phyloP scores from a whole-genome alignment of 2,888 invertebrate species.

The Dilophus febrilis region DNA sequence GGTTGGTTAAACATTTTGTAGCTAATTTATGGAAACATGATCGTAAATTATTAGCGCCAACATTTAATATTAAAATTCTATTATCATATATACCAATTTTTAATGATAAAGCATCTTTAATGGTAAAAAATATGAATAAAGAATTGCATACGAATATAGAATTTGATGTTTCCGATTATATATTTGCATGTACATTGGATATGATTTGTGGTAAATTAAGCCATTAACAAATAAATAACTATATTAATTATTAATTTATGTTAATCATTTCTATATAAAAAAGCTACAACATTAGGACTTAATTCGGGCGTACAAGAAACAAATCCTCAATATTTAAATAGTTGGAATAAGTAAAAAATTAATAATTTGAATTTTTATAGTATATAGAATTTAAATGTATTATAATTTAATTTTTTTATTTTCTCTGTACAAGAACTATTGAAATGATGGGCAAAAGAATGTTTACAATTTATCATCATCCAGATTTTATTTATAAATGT shows the following conservation, averaged over 20 bases:
- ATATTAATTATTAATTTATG: too few relatives aligned
- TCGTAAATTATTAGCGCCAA: conserved; percentile 14
- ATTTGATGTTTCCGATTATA: conserved; percentile 6
- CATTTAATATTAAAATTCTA: conserved; percentile 15
- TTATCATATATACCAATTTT: conserved; percentile 15
- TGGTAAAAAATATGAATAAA: conserved; percentile 3
- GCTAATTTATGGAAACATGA: conserved; percentile 12
- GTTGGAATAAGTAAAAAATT: conserved; percentile 1
- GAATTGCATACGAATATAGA: background rate
- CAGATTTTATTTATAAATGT: conserved; percentile 1
- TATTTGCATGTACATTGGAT: conserved; percentile 8
- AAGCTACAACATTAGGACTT: conserved; percentile 4
- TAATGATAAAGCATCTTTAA: conserved; percentile 8
- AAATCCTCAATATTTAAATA: conserved; percentile 2
- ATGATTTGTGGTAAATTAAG: conserved; percentile 8
- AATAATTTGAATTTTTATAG: too few relatives aligned
- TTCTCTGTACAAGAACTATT: conserved; percentile 3
- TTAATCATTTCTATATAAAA: too few relatives aligned
- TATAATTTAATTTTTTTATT: background rate
- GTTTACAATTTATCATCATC: background rate
- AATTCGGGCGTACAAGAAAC: conserved; percentile 4
- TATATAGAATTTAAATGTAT: too few relatives aligned
- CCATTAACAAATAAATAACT: too few relatives aligned
- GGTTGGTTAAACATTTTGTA: too few relatives aligned
- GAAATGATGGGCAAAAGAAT: conserved; percentile 2